Evolutionary conservation across 2,113 vertebrate species (phyloP).

Genomic region (Ciconia boyciana): DNA sequence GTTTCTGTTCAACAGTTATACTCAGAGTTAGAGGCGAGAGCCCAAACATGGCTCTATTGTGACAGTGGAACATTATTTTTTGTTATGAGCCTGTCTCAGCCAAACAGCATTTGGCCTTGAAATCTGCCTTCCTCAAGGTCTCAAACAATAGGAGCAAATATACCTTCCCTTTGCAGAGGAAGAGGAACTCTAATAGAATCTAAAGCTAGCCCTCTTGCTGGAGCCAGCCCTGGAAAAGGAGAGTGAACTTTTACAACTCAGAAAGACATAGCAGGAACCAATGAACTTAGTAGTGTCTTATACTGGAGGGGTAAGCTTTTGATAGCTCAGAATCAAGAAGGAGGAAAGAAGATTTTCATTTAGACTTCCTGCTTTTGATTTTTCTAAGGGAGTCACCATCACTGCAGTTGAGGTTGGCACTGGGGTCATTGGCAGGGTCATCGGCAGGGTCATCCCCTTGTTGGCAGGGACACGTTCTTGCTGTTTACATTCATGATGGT

Average conservation of each 20-base stretch:
- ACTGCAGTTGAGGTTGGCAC: neutral
- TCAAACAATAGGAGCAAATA: neutral
- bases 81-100: neutral
- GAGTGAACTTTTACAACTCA: neutral
- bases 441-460: rapidly evolving
- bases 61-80: neutral
- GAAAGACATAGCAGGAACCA: neutral
- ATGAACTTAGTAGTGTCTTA: neutral
- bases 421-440: neutral
- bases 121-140: neutral
- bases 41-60: neutral
- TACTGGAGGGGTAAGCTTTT: neutral
- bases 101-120: neutral
- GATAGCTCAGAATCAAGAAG: neutral
- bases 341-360: neutral
- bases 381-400: neutral
- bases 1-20: neutral
- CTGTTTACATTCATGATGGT: neutral
- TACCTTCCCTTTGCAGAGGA: neutral
- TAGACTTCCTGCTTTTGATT: neutral
- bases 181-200: neutral
- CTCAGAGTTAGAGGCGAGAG: neutral
- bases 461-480: neutral
- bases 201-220: neutral
- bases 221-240: neutral